A percentile compares a stretch with the other conserved stretches of the same genome.
phyloP scores from a whole-genome alignment of 1,140 invertebrate species.

The Tetramorium alpestre region DNA sequence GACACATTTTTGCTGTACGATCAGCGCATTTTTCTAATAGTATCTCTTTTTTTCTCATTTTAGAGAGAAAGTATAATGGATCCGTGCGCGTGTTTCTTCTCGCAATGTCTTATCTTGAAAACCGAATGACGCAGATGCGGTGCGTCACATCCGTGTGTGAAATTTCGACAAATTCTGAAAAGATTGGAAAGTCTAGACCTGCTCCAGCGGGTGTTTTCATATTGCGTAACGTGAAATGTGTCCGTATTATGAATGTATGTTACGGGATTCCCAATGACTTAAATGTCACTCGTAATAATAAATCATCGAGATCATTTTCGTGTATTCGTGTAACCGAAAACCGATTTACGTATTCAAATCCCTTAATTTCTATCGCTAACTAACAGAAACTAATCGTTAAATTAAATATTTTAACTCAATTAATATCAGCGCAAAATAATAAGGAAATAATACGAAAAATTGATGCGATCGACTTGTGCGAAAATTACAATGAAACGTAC shows the following conservation, averaged over 20 bases:
- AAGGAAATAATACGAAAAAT: neutral
- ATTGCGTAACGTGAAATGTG: neutral
- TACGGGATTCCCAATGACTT: constrained; percentile 27
- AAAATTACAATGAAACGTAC: neutral
- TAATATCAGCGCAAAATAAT: neutral
- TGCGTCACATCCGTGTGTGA: neutral
- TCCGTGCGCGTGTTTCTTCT: neutral
- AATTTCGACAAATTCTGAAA: neutral
- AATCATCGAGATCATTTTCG: constrained; percentile 21
- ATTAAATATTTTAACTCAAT: neutral
- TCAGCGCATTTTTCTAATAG: neutral
- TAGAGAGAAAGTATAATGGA: constrained; percentile 15
- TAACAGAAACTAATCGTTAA: neutral
- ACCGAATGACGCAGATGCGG: neutral
- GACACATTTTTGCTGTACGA: neutral
- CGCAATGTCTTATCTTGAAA: neutral
- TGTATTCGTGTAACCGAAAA: neutral
- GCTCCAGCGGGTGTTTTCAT: neutral
- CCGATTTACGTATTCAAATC: neutral
- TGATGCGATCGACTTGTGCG: neutral
- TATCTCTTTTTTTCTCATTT: neutral
- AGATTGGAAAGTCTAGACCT: neutral
- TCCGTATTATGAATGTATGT: neutral
- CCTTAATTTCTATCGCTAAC: neutral
- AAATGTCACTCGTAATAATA: constrained; percentile 4